phyloP scores from a whole-genome alignment of 30 jellyfish, hydroid and myxozoan species.

The Clytia hemisphaerica region DNA sequence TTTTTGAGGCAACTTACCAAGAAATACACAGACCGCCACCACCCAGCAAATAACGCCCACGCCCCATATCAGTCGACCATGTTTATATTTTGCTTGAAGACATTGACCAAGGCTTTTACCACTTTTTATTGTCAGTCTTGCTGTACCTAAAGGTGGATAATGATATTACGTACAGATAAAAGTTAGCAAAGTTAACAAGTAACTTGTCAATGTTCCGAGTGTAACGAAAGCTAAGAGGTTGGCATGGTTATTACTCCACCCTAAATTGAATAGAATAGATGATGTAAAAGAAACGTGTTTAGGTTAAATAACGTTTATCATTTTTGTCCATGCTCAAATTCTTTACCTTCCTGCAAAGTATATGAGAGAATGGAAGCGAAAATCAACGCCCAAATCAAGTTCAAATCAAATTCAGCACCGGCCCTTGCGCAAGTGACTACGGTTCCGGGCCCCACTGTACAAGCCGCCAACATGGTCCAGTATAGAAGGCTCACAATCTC shows the following conservation, averaged over 20 bases:
- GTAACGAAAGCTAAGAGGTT: no score
- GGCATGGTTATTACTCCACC: no score
- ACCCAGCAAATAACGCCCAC: constrained; percentile 4
- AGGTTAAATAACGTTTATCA: no score
- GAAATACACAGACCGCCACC: neutral
- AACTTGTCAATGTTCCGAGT: no score
- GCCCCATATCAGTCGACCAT: neutral
- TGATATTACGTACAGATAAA: no score
- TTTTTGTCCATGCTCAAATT: no score
- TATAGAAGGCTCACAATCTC: neutral
- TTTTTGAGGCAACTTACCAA: neutral
- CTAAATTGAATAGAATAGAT: no score
- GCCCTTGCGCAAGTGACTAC: constrained; percentile 8
- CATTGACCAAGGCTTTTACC: constrained; percentile 11
- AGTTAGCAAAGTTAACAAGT: no score
- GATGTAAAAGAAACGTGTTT: no score
- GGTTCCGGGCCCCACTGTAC: constrained; percentile 6
- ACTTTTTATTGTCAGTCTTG: constrained; percentile 2
- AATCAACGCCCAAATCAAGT: neutral
- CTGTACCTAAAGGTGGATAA: no score
- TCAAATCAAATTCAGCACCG: neutral
- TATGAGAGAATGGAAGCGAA: neutral
- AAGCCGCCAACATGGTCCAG: constrained; percentile 2
- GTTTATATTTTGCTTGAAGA: neutral
- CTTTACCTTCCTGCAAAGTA: neutral